These are phyloP conservation scores for Hormiphora californensis DNA, from an alignment of 37 sponge, comb jelly and placozoan species.

Conservation along the genomic window DNA sequence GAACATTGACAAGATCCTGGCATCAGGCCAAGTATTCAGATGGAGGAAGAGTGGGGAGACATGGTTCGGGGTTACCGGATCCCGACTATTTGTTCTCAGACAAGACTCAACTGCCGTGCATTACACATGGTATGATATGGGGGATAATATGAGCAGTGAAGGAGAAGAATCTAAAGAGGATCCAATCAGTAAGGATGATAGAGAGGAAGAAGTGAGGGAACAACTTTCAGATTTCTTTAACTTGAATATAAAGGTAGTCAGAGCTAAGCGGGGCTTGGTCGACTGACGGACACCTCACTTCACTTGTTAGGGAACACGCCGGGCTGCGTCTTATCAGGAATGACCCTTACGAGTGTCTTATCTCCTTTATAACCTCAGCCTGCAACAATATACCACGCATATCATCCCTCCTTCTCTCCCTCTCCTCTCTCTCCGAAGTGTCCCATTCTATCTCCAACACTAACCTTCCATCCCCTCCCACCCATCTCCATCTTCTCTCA, in stretches of 20 bases:
- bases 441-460: background rate
- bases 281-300: background rate
- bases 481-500: conserved; percentile 38
- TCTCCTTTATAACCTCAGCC: conserved; percentile 91
- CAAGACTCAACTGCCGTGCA: background rate
- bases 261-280: background rate
- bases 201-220: background rate
- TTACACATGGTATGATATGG: conserved; percentile 4
- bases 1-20: conserved; percentile 37
- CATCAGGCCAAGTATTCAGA: conserved; percentile 48
- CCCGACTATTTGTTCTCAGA: background rate
- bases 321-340: conserved; percentile 73
- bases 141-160: too few species aligned
- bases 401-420: conserved; percentile 64
- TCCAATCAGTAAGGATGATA: too few species aligned
- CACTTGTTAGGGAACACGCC: background rate
- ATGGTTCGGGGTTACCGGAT: conserved; percentile 34
- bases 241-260: background rate
- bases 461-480: conserved; percentile 62
- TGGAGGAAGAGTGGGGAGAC: conserved; percentile 33
- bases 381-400: conserved; percentile 88
- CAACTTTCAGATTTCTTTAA: conserved; percentile 2
- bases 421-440: conserved; percentile 54
- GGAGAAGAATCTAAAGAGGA: background rate
- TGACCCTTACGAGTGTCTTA: conserved; percentile 73